Percentiles rank a stretch among this genome's conserved stretches.
These are phyloP conservation scores for Tetranychus truncatus DNA, from an alignment of 2,888 invertebrate species.

Conservation along the genomic window DNA sequence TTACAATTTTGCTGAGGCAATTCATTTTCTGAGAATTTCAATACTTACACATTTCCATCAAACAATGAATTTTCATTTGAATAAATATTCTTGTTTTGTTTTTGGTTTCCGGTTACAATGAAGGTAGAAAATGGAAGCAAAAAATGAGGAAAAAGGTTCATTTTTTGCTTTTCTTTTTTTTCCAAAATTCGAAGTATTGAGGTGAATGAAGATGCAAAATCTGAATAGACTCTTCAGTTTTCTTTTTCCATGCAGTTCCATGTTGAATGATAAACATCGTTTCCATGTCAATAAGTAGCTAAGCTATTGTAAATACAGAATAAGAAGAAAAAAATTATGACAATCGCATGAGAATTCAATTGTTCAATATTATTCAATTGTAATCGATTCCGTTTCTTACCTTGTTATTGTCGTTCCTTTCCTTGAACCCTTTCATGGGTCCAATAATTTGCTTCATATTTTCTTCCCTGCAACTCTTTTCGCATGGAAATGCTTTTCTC, in stretches of 20 bases:
- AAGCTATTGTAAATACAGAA: no score
- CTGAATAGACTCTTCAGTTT: neutral
- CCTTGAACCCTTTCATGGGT: neutral
- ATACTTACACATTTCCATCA: no score
- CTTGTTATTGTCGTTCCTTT: neutral
- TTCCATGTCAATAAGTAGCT: neutral
- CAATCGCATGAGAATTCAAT: neutral
- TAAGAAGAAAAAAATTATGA: no score
- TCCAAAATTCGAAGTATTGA: no score
- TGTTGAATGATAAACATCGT: neutral
- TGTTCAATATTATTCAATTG: neutral
- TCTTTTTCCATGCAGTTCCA: neutral
- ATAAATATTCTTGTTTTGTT: no score
- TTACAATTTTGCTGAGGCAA: no score
- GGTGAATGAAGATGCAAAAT: no score
- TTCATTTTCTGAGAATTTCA: no score
- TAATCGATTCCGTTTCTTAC: neutral
- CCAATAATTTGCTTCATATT: neutral
- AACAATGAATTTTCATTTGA: no score
- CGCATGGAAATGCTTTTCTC: no score
- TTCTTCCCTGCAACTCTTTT: neutral
- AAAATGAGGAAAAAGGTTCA: neutral
- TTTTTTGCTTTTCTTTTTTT: no score
- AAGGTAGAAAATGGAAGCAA: neutral
- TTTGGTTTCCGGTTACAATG: neutral